Base-by-base conservation (phyloP, 2,888 invertebrate genomes). In the Apoderus coryli region DNA sequence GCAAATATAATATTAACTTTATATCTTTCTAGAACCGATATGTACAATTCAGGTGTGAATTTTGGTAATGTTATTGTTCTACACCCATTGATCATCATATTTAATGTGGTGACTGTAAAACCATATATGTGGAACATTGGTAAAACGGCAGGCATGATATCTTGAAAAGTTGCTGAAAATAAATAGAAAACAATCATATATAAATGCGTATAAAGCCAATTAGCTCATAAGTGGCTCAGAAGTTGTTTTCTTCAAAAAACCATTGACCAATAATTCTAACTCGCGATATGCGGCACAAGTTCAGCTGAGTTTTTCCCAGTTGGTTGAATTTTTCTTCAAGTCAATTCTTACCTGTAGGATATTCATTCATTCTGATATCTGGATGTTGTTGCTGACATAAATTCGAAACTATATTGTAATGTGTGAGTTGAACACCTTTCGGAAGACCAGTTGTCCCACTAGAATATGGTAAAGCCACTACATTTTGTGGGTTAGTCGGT, bases 61-160 rank as follows among this genome's bases (percentile, higher is more conserved):
- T 71, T 73, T 0, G 79, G 72, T 46, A 85, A 50, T 0, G 78
- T 76, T 6, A 78, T 57, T 22, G 79, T 40, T 38, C 74, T 76
- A 16, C 64, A 63, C 1, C 85, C 84, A 13, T 60, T 53, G 1
- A 57, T 46, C 14, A 82, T 42, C 29, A 69, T 65, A 2, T 67
- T 65, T 2, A 73, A 46, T 41, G 78, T 56, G 2, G 67, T 57
- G 1, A 72, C 57, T 1, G 70, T 65, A 24, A 80, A 56, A 0
- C 84, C 85, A 48, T 79, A 88, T 32, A 81, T 78, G 53, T 88
- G 88, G 56, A 76, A 86, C 56, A 84, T 73, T 2, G 88, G 88
- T 29, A 88, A 54, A n/a, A 86, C 64, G 11, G 69, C 67, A 0
- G 81, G 70, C 2, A 72, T 37, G 0, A 72, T 57, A 31, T 78